These are phyloP conservation scores for Oreamnos americanus DNA, from an alignment of 2,113 vertebrate genomes.

Conservation along the genomic window DNA sequence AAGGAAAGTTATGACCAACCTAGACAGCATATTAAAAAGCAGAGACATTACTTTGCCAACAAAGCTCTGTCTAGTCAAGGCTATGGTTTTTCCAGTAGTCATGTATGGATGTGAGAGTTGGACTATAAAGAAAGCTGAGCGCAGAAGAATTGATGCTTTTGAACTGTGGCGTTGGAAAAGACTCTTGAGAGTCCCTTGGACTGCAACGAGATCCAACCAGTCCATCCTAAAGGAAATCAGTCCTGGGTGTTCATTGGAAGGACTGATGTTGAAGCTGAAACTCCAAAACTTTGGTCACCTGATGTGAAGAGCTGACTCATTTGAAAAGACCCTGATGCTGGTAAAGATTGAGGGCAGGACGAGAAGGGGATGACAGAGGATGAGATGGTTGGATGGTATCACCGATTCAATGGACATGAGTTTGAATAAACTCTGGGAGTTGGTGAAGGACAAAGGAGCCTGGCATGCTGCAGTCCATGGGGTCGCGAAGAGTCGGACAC, in stretches of 20 bases:
- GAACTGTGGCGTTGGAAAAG: background rate
- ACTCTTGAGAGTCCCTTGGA: background rate
- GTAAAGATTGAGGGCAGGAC: background rate
- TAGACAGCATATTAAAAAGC: background rate
- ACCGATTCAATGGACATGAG: background rate
- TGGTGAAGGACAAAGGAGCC: background rate
- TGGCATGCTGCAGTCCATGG: background rate
- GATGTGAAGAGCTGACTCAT: accelerated
- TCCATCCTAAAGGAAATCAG: background rate
- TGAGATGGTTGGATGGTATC: background rate
- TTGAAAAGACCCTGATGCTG: background rate
- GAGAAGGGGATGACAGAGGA: background rate
- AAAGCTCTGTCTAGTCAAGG: background rate
- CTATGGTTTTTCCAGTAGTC: background rate
- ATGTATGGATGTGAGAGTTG: background rate
- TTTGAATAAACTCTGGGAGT: background rate
- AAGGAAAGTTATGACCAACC: background rate
- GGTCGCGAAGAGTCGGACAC: background rate
- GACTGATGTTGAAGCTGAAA: background rate
- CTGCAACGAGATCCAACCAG: background rate
- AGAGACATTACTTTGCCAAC: background rate
- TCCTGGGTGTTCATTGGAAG: background rate
- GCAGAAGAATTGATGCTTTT: background rate
- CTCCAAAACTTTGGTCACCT: background rate
- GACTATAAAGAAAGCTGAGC: background rate